phyloP scores from a whole-genome alignment of 2,888 invertebrate species.

The Drosophila paranaensis region DNA sequence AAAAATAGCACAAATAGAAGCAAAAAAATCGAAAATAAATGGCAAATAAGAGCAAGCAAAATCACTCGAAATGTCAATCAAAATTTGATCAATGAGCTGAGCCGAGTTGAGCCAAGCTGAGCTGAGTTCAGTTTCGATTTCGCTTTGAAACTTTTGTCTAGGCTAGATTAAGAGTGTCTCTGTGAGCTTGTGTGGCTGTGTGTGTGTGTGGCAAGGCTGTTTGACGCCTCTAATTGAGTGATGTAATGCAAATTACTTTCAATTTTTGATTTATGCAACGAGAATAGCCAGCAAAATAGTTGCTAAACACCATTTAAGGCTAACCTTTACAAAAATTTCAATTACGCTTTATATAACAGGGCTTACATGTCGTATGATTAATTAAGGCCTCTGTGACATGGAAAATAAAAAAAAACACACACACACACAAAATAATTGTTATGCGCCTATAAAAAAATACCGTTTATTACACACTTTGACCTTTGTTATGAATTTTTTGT shows the following conservation, averaged over 20 bases:
- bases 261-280: conserved; percentile 41
- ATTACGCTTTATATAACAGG: conserved; percentile 7
- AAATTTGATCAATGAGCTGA: conserved; percentile 77
- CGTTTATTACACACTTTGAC: conserved; percentile 8
- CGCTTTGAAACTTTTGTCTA: conserved; percentile 46
- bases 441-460: conserved; percentile 3
- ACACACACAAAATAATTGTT: conserved; percentile 7
- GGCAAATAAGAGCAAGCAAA: conserved; percentile 51
- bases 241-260: conserved; percentile 80
- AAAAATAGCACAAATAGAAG: conserved; percentile 45
- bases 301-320: conserved; percentile 24
- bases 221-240: conserved; percentile 69
- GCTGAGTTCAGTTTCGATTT: conserved; percentile 27
- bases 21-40: background rate
- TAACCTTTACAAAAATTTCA: conserved; percentile 15
- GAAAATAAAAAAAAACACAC: background rate
- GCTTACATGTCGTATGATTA: conserved; percentile 33
- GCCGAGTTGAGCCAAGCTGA: conserved; percentile 19
- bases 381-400: conserved; percentile 19
- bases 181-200: background rate
- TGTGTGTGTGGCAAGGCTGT: conserved; percentile 65
- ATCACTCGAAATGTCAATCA: conserved; percentile 76
- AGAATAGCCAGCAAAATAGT: conserved; percentile 23
- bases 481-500: conserved; percentile 3
- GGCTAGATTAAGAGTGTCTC: conserved; percentile 22